phyloP scores from a whole-genome alignment of 2,888 invertebrate genomes.

The Tetranychus piercei region DNA sequence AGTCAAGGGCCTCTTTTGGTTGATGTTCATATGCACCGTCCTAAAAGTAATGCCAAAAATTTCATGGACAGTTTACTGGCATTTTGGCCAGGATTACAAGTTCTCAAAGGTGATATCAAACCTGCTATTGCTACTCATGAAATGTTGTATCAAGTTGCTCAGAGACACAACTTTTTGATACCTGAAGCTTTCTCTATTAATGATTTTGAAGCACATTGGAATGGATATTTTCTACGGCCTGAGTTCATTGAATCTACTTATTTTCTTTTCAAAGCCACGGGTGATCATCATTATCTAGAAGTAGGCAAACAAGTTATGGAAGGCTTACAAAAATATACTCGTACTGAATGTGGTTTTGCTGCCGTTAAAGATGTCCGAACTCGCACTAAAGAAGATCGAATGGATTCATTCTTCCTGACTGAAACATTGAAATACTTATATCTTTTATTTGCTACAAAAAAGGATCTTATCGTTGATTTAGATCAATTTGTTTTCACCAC shows the following conservation, averaged over 20 bases:
- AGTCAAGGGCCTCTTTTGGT: slow-evolving; percentile 83
- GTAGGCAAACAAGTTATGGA: slow-evolving; percentile 73
- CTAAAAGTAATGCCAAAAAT: slow-evolving; percentile 76
- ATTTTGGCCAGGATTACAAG: slow-evolving; percentile 94
- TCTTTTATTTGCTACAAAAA: slow-evolving; percentile 71
- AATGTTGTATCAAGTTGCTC: slow-evolving; percentile 95
- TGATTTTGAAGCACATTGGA: slow-evolving; percentile 93
- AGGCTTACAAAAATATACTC: slow-evolving; percentile 68
- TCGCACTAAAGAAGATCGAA: slow-evolving; percentile 67
- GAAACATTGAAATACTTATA: slow-evolving; percentile 96
- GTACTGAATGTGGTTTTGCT: slow-evolving; percentile 90
- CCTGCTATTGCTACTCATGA: slow-evolving; percentile 98
- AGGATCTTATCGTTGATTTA: slow-evolving; percentile 58
- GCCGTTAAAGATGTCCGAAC: slow-evolving; percentile 89
- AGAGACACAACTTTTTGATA: slow-evolving; percentile 75
- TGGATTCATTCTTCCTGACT: slow-evolving; percentile 94
- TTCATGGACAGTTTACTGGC: slow-evolving; percentile 94
- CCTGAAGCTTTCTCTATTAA: slow-evolving; percentile 94
- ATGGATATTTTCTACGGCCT: slow-evolving; percentile 83
- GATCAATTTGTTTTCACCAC: slow-evolving; percentile 77
- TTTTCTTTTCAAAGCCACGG: slow-evolving; percentile 80
- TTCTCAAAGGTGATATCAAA: slow-evolving; percentile 69
- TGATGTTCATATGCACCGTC: slow-evolving; percentile 85
- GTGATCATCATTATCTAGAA: slow-evolving; percentile 81
- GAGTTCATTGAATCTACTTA: slow-evolving; percentile 97